phyloP scores from a whole-genome alignment of 37 sponge, comb jelly and placozoan species.

The Beroe ovata region DNA sequence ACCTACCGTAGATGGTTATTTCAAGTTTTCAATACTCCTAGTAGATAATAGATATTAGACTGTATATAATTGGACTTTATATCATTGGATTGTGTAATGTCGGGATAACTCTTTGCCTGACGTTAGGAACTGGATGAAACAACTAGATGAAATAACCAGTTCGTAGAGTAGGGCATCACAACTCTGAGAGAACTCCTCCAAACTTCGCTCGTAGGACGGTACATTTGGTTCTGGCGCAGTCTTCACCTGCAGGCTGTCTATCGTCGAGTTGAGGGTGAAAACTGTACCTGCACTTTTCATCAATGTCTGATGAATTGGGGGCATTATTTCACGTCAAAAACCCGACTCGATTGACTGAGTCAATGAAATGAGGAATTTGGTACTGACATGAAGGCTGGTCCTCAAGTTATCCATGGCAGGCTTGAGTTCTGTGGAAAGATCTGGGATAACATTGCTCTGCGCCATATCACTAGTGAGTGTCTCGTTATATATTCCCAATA shows the following conservation, averaged over 20 bases:
- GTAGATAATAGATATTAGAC: too few relatives aligned
- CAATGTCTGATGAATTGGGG: neutral
- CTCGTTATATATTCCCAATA: too few relatives aligned
- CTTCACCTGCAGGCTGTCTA: neutral
- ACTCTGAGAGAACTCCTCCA: constrained; percentile 57
- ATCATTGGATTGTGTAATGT: too few relatives aligned
- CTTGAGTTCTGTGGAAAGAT: constrained; percentile 28
- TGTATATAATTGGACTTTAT: too few relatives aligned
- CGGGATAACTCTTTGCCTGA: too few relatives aligned
- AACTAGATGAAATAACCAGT: constrained; percentile 15
- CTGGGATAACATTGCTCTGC: neutral
- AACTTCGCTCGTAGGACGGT: constrained; percentile 37
- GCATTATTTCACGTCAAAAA: too few relatives aligned
- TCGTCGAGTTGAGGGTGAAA: constrained; percentile 22
- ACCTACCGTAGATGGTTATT: too few relatives aligned
- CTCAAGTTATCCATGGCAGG: constrained; percentile 7
- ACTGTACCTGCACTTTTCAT: constrained; percentile 51
- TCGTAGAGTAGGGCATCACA: constrained; percentile 45
- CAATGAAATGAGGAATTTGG: too few relatives aligned
- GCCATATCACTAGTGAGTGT: constrained; percentile 14
- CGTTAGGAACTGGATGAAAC: too few relatives aligned
- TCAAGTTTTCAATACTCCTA: too few relatives aligned
- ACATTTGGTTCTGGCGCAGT: neutral
- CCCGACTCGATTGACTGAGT: too few relatives aligned
- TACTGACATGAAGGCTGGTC: constrained; percentile 23